Conservation (phyloP, 2,113 vertebrate genomes). For the Sitta europaea region DNA sequence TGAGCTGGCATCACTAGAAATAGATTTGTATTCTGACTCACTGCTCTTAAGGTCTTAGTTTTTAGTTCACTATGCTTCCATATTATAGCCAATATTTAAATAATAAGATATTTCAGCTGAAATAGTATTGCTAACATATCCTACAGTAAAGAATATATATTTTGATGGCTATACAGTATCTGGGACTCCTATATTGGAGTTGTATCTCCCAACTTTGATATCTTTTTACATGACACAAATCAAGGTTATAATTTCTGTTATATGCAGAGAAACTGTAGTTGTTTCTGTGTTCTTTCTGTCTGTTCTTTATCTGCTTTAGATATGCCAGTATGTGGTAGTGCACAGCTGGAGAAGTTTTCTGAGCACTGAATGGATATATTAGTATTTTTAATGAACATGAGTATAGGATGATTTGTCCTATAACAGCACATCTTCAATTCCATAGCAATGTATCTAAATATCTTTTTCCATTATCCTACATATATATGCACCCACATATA, state of each 20-base stretch:
- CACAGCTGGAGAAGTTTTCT: background rate
- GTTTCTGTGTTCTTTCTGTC: background rate
- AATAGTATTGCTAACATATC: background rate
- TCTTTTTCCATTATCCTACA: background rate
- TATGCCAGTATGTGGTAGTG: background rate
- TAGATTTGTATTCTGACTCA: conserved; percentile 7
- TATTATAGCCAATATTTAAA: background rate
- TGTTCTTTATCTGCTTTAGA: background rate
- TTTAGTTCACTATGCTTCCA: background rate
- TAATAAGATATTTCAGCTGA: background rate
- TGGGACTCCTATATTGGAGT: background rate
- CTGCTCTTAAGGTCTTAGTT: background rate
- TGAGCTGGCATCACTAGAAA: background rate
- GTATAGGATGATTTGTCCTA: background rate
- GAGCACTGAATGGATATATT: background rate
- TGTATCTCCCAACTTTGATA: background rate
- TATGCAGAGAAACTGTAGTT: background rate
- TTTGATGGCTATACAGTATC: background rate
- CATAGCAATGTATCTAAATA: rapidly evolving
- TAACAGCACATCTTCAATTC: background rate
- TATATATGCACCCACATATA: background rate
- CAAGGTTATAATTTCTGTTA: background rate
- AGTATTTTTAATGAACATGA: background rate
- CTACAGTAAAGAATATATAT: background rate
- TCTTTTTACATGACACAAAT: background rate